Evolutionary conservation across 2,888 invertebrate species (phyloP).

Genomic region (Rhagonycha fulva): DNA sequence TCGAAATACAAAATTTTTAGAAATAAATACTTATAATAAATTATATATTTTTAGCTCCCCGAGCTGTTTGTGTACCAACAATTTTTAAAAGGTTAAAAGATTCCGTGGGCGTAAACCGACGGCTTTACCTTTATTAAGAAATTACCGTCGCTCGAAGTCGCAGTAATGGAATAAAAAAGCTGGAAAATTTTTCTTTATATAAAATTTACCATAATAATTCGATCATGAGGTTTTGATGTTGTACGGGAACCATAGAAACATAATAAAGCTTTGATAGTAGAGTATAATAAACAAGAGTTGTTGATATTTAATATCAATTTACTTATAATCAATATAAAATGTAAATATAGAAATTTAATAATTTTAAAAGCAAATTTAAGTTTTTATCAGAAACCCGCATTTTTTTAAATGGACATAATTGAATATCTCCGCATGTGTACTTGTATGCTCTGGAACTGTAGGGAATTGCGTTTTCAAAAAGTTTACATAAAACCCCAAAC

Average conservation of each 20-base stretch:
- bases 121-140: too few relatives aligned
- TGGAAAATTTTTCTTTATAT: not conserved
- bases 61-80: too few relatives aligned
- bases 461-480: not conserved
- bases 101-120: not conserved
- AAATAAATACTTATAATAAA: not conserved
- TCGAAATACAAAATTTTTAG: not conserved
- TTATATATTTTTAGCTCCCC: not conserved
- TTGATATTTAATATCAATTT: not conserved
- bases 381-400: not conserved
- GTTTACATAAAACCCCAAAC: not conserved
- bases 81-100: not conserved
- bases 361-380: not conserved
- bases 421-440: not conserved
- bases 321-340: not conserved
- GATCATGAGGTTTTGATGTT: not conserved
- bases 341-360: not conserved
- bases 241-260: not conserved
- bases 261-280: not conserved
- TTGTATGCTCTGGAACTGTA: not conserved
- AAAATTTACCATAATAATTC: not conserved
- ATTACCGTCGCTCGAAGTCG: too few relatives aligned
- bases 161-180: too few relatives aligned
- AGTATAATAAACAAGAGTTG: not conserved
- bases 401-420: not conserved